Evolutionary conservation across 2,797 vertebrate species (phyloP), one percentile per base, ranked within the genome.

Genomic region (Pangasius djambal): DNA sequence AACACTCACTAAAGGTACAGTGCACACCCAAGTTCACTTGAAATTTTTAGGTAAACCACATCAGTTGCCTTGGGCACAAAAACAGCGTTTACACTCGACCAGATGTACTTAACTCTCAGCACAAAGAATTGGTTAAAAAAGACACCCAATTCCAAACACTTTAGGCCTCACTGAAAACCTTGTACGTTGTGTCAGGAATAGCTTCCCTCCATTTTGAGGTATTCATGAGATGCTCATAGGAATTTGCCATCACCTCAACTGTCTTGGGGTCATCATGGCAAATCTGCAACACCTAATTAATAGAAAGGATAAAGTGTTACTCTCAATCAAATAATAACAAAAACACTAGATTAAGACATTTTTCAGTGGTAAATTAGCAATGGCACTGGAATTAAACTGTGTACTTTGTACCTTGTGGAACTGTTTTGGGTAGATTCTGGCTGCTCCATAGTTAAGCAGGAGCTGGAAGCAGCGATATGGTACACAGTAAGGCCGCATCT

Each of bases 401-500:
- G n/a, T 77, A 52, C 20, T 12, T 8, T 69, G n/a, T 92, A 99
- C 98, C 98, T 99, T 99, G 89, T 99, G 97, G 94, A 99, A 99
- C 90, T 99, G 99, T 0, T 97, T 97, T 0, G 99, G 97, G 92
- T 98, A 98, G 90, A 99, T 95, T 16, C 97, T 95, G 0, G 96
- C 95, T 1, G 98, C 96, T 2, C 97, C 98, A 0, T 97, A 93
- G 93, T 99, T 99, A 74, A 99, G 94, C 6, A 99, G 96, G 85
- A 99, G 96, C 95, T 98, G 98, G 91, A 95, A 98, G 94, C 99
- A 99, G 93, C 96, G 89, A 79, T 99, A 97, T 0, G 97, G 97
- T 84, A 96, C 92, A 74, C 96, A 97, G 2, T 95, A 93, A 0
- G 97, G 97, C 7, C 98, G 92, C 88, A 98, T 96, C 0, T 94